A percentile compares a stretch with the other conserved stretches of the same genome.
These are phyloP conservation scores for Pseudomyrmex dendroicus DNA, from an alignment of 1,140 invertebrate genomes.

Conservation along the genomic window DNA sequence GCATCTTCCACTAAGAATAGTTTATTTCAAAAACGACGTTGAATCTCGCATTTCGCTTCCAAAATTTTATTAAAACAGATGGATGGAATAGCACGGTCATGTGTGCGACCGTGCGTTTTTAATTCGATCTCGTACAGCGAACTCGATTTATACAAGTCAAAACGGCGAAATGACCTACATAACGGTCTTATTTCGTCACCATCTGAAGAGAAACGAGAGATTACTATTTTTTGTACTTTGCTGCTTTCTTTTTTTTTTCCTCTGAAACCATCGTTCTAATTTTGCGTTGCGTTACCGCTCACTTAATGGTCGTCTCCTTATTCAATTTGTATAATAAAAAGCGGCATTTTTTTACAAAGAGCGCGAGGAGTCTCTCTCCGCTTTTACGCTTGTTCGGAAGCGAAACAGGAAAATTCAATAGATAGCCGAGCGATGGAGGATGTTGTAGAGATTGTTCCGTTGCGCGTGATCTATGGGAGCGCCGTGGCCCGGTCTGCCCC, in stretches of 20 bases:
- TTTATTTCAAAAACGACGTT: neutral
- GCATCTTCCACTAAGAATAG: neutral
- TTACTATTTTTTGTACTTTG: constrained; percentile 16
- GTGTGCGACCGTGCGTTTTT: too few species aligned
- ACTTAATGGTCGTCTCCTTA: constrained; percentile 26
- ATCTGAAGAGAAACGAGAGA: neutral
- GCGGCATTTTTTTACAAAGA: neutral
- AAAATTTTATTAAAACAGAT: constrained; percentile 2
- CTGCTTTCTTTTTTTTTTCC: neutral
- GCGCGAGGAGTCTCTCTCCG: neutral
- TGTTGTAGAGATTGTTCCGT: constrained; percentile 81
- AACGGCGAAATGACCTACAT: too few species aligned
- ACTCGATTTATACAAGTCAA: too few species aligned
- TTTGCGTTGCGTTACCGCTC: constrained; percentile 9
- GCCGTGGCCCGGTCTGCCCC: constrained; percentile 89
- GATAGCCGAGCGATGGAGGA: constrained; percentile 79
- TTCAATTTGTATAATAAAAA: constrained; percentile 40
- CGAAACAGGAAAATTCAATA: constrained; percentile 71
- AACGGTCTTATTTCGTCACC: too few species aligned
- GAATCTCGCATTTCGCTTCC: neutral
- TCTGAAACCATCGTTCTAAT: constrained; percentile 5
- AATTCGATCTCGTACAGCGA: too few species aligned
- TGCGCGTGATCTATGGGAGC: constrained; percentile 85
- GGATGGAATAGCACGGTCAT: too few species aligned
- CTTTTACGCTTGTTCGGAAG: constrained; percentile 16